Evolutionary conservation across 2,888 invertebrate species (phyloP).

Genomic region (Gerris lacustris): DNA sequence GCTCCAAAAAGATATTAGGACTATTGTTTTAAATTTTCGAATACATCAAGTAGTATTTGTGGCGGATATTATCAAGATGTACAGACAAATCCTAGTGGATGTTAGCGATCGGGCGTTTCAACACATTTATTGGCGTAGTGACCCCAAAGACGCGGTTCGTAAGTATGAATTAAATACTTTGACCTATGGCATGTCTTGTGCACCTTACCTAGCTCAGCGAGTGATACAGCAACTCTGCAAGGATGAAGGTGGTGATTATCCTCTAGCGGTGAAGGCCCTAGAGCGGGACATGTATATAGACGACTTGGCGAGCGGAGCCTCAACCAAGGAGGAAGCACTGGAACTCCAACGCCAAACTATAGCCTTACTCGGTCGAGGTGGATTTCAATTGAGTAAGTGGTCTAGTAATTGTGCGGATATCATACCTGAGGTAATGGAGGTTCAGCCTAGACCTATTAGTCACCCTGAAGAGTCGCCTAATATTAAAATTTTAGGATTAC

Average conservation of each 20-base stretch:
- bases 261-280: conserved; percentile 9
- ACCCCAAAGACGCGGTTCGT: conserved; percentile 4
- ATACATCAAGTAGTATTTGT: conserved; percentile 14
- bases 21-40: conserved; percentile 10
- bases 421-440: neutral
- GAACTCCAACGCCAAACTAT: neutral
- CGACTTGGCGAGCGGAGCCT: neutral
- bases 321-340: neutral
- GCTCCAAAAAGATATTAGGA: neutral
- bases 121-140: conserved; percentile 17
- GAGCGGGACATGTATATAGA: neutral
- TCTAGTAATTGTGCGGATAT: neutral
- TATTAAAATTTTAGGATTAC: neutral
- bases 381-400: neutral
- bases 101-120: conserved; percentile 9
- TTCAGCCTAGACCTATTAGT: neutral
- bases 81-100: neutral
- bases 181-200: conserved; percentile 12
- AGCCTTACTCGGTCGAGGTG: neutral
- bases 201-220: conserved; percentile 13
- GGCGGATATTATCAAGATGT: neutral
- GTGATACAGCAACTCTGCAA: conserved; percentile 5
- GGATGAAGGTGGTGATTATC: conserved; percentile 13
- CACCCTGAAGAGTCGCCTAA: neutral
- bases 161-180: conserved; percentile 13